Conservation (phyloP, 2,888 invertebrate genomes). For the Xanthorhoe designata region DNA sequence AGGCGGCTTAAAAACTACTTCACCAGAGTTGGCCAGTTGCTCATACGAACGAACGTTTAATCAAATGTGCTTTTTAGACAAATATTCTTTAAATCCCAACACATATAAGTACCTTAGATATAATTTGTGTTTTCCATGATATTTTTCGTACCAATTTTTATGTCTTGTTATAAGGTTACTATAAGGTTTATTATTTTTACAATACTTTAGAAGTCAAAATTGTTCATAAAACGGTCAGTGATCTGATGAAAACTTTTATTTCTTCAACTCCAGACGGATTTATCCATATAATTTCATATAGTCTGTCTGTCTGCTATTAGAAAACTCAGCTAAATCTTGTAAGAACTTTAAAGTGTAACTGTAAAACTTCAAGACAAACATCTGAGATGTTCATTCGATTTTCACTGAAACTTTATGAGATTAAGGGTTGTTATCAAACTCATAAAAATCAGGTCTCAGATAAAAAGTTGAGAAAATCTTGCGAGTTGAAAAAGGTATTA, state of each 20-base stretch:
- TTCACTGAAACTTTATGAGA: slow-evolving; percentile 19
- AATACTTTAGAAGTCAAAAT: too few species aligned
- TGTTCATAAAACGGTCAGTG: too few species aligned
- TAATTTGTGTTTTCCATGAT: too few species aligned
- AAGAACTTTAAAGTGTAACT: slow-evolving; percentile 26
- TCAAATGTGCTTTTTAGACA: too few species aligned
- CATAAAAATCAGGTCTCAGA: slow-evolving; percentile 25
- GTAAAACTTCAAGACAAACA: slow-evolving; percentile 25
- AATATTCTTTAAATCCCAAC: too few species aligned
- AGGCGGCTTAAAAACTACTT: too few species aligned
- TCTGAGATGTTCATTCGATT: slow-evolving; percentile 19
- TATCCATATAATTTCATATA: neutral
- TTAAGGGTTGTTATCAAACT: slow-evolving; percentile 25
- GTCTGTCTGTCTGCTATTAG: slow-evolving; percentile 10
- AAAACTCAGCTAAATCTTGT: slow-evolving; percentile 8
- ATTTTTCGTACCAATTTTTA: too few species aligned
- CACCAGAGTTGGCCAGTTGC: too few species aligned
- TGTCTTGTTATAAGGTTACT: too few species aligned
- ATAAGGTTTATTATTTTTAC: too few species aligned
- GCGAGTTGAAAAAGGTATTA: slow-evolving; percentile 13
- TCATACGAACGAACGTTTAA: too few species aligned
- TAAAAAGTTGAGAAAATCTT: slow-evolving; percentile 22
- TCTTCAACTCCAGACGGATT: slow-evolving; percentile 12
- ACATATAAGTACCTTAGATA: too few species aligned
- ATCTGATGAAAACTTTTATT: neutral